Evolutionary conservation across 2,888 invertebrate genomes (phyloP), one percentile per base, ranked within the genome.

Genomic region (Protophormia terraenovae): DNA sequence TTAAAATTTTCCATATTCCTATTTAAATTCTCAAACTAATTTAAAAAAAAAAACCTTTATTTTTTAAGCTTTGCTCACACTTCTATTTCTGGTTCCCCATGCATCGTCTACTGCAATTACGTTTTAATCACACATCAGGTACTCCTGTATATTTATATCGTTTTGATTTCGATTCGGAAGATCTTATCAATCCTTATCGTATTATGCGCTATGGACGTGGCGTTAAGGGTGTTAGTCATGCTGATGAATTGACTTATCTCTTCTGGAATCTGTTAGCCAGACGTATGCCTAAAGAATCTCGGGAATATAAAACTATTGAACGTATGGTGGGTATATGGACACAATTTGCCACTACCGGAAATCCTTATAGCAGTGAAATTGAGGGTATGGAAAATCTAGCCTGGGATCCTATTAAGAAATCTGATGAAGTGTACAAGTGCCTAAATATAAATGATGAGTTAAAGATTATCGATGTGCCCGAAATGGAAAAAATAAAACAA

Each of bases 121-220:
- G 93, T 0, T 87, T 89, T 10, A 88, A 89, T 4, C 80, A 91
- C 60, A 90, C 90, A 0, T 89, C 90, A 0, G 90, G 87, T 4
- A 90, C 90, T 0, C 90, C 91, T 0, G 89, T 91, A 0, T 93
- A 89, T 83, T 85, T 93, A 2, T 92, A 92, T 84, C 90, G 92
- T 24, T 93, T 90, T 64, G 92, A 91, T 60, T 91, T 92, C 55
- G 93, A 93, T 82, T 92, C 93, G 3, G 90, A 91, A 45, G 89
- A 90, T 16, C 81, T 92, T 2, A 88, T 90, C 22, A 89, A 88
- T 84, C 91, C 91, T 0, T 90, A 89, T 73, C 89, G 91, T 2
- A 69, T 91, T 2, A 88, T 91, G 85, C 90, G 90, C 14, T 87
- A 87, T 24, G 93, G 92, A 0, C 90, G 90, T 16, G 89, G 90